Percentiles rank a stretch among this genome's conserved stretches.
phyloP scores from a whole-genome alignment of 2,113 vertebrate species.

The Lathamus discolor region DNA sequence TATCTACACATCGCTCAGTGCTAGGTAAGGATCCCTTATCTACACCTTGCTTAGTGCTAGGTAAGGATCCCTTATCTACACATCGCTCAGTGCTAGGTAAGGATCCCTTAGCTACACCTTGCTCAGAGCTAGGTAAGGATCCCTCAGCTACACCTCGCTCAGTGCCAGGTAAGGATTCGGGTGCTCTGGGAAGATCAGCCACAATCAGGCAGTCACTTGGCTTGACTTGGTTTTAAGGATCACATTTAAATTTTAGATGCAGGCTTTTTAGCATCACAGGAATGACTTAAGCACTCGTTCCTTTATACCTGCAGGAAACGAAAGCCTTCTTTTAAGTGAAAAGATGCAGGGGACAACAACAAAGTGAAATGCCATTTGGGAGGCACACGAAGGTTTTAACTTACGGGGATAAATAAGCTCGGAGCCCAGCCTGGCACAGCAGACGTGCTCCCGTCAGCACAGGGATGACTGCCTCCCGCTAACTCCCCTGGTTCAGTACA shows the following conservation, averaged over 20 bases:
- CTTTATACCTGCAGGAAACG: background rate
- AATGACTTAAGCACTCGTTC: background rate
- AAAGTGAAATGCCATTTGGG: background rate
- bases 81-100: no score
- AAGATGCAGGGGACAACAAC: background rate
- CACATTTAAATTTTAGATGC: conserved; percentile 28
- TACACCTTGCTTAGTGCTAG: background rate
- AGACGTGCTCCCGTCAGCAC: background rate
- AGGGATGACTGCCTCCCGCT: background rate
- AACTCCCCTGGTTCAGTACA: background rate
- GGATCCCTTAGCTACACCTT: no score
- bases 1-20: no score
- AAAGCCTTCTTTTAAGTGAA: background rate
- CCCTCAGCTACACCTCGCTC: background rate
- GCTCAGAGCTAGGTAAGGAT: no score
- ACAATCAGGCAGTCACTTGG: background rate
- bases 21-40: background rate
- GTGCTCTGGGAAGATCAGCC: background rate
- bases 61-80: no score
- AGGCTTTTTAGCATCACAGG: background rate
- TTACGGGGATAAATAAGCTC: background rate
- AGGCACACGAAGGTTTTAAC: background rate
- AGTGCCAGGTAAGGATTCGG: background rate
- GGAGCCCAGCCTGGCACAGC: background rate
- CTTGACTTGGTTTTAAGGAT: background rate